Conservation (phyloP, 2,888 invertebrate genomes). For the Acrocera orbiculus region DNA sequence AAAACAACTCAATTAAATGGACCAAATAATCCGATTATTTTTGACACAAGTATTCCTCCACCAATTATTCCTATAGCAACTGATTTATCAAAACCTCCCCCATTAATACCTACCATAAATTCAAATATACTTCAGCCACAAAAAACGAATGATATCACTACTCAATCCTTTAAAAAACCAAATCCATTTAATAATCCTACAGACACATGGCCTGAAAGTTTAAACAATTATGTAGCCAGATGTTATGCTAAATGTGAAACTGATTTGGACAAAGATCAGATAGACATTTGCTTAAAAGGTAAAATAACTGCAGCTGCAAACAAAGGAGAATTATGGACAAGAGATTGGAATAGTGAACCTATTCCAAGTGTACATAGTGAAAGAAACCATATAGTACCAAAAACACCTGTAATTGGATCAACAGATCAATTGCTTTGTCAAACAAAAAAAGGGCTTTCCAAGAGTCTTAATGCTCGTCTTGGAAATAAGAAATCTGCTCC, state of each 20-base stretch:
- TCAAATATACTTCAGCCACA: conserved; percentile 8
- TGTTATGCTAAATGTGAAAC: conserved; percentile 85
- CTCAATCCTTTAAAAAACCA: conserved; percentile 26
- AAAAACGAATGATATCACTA: no score
- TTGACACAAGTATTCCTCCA: conserved; percentile 24
- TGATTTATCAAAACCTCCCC: conserved; percentile 25
- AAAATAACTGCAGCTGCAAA: conserved; percentile 83
- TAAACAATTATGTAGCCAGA: conserved; percentile 74
- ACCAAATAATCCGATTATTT: conserved; percentile 11
- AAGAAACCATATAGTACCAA: conserved; percentile 43
- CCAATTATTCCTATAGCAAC: conserved; percentile 20
- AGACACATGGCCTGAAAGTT: conserved; percentile 60
- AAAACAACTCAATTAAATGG: conserved; percentile 21
- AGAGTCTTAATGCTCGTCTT: conserved; percentile 39
- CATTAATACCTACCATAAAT: conserved; percentile 18
- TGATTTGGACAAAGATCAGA: conserved; percentile 78
- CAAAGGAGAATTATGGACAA: conserved; percentile 69
- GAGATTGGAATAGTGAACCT: conserved; percentile 90
- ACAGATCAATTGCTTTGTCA: conserved; percentile 33
- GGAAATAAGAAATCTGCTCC: no score
- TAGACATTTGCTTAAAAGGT: conserved; percentile 85
- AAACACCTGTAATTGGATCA: conserved; percentile 37
- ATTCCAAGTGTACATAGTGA: conserved; percentile 76
- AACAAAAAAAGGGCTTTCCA: conserved; percentile 33
- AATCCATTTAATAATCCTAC: conserved; percentile 37